These are phyloP conservation scores for Choreutis nemorana DNA, from an alignment of 2,888 invertebrate species.

Conservation along the genomic window DNA sequence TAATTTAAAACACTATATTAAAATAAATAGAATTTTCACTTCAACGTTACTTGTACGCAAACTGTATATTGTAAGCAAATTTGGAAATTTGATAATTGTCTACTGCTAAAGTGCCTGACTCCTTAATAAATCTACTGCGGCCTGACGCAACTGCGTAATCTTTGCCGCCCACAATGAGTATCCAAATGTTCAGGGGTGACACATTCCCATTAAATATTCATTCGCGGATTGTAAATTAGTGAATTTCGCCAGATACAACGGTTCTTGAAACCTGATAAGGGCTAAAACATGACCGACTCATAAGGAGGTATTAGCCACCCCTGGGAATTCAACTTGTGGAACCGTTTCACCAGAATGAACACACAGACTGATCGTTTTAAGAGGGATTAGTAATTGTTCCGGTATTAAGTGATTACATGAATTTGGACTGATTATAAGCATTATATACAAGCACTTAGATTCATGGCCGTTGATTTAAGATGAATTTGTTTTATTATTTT, in stretches of 20 bases:
- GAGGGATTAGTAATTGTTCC: neutral
- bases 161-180: constrained; percentile 15
- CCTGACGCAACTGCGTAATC: neutral
- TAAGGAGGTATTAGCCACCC: constrained; percentile 18
- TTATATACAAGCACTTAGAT: no score
- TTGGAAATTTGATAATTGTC: no score
- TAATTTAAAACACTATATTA: no score
- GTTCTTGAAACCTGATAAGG: constrained; percentile 28
- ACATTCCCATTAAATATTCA: constrained; percentile 53
- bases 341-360: neutral
- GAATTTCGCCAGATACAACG: constrained; percentile 35
- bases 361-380: constrained; percentile 3
- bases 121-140: no score
- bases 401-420: neutral
- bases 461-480: no score
- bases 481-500: no score
- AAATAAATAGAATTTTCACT: no score
- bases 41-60: no score
- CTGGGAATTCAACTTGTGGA: constrained; percentile 10
- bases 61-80: no score
- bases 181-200: constrained; percentile 48
- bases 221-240: constrained; percentile 54
- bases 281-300: constrained; percentile 19
- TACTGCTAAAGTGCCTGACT: no score
- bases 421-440: no score